These are phyloP conservation scores for Phalacrocorax carbo DNA, from an alignment of 2,113 vertebrate species.

Conservation along the genomic window DNA sequence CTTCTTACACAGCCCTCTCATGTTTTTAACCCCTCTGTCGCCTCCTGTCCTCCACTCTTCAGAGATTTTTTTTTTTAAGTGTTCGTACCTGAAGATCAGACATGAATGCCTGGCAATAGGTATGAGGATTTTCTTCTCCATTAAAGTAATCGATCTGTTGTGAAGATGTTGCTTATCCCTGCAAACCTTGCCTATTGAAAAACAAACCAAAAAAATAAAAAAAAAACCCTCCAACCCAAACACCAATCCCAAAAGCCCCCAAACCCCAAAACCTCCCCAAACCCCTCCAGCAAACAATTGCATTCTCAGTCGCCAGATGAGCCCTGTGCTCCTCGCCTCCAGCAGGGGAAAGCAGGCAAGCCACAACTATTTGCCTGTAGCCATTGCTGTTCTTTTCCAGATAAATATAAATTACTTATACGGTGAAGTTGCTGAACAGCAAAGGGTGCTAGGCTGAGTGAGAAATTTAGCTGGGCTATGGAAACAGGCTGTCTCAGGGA, in stretches of 20 bases:
- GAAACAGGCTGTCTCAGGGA: not conserved
- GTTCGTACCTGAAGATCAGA: not conserved
- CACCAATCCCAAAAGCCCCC: not conserved
- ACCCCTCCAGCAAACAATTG: not conserved
- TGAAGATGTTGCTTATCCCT: not conserved
- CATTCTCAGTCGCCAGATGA: not conserved
- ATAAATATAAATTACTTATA: not conserved
- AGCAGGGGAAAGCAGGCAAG: not conserved
- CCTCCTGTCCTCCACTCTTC: not conserved
- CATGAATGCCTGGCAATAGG: not conserved
- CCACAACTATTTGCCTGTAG: not conserved
- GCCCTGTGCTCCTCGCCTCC: not conserved
- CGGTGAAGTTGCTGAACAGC: not conserved
- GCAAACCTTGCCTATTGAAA: not conserved
- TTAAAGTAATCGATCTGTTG: not conserved
- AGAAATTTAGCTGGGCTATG: not conserved
- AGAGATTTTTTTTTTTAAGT: not conserved
- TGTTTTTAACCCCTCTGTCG: not conserved
- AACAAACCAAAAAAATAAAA: too few species aligned
- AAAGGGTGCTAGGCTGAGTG: not conserved
- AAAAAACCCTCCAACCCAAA: too few species aligned
- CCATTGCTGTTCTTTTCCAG: not conserved
- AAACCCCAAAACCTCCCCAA: too few species aligned
- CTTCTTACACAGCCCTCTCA: not conserved
- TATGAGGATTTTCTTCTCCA: not conserved